phyloP scores from a whole-genome alignment of 2,113 vertebrate species.

The Tragulus kanchil region DNA sequence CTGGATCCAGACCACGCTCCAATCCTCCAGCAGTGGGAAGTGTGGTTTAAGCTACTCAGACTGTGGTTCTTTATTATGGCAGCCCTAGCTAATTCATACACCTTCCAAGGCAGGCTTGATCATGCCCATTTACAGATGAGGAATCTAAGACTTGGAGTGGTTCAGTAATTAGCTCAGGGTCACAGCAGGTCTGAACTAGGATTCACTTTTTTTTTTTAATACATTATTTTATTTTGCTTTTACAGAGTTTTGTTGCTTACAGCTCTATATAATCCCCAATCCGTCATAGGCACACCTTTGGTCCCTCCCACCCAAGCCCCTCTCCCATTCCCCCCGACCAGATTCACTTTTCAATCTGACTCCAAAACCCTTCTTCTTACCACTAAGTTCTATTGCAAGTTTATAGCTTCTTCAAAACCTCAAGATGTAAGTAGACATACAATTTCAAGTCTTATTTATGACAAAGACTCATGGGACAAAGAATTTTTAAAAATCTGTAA shows the following conservation, averaged over 20 bases:
- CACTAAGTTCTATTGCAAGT: background rate
- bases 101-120: background rate
- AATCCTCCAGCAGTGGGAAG: background rate
- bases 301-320: too few species aligned
- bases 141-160: background rate
- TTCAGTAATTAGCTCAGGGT: background rate
- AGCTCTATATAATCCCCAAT: too few species aligned
- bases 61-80: background rate
- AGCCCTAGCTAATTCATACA: background rate
- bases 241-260: too few species aligned
- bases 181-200: background rate
- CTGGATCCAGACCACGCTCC: background rate
- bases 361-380: background rate
- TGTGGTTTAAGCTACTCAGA: background rate
- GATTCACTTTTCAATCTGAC: background rate
- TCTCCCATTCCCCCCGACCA: too few species aligned
- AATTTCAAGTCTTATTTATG: background rate
- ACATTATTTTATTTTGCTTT: too few species aligned
- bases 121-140: background rate
- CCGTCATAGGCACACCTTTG: too few species aligned
- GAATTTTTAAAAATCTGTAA: background rate
- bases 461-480: background rate
- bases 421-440: background rate
- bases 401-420: background rate
- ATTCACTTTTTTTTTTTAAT: background rate